phyloP scores from a whole-genome alignment of 2,888 invertebrate species.

The Luffia ferchaultella region DNA sequence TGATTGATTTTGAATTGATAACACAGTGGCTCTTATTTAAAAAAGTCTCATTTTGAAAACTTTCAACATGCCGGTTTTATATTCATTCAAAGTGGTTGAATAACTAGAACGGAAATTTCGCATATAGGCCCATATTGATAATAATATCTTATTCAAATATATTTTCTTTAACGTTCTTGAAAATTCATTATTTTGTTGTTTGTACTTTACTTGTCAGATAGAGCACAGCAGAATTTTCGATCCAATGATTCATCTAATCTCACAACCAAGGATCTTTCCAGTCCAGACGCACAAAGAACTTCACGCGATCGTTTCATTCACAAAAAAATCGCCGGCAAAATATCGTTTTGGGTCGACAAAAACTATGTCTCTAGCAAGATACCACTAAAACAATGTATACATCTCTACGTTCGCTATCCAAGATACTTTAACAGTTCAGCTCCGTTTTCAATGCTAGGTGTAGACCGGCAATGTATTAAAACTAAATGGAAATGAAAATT shows the following conservation, averaged over 20 bases:
- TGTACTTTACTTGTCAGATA: too few relatives aligned
- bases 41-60: too few relatives aligned
- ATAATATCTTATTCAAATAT: too few relatives aligned
- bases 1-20: too few relatives aligned
- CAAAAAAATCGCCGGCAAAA: constrained; percentile 29
- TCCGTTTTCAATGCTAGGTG: background rate
- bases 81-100: too few relatives aligned
- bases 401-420: background rate
- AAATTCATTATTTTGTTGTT: too few relatives aligned
- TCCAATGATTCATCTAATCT: constrained; percentile 39
- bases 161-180: too few relatives aligned
- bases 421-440: background rate
- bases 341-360: constrained; percentile 25
- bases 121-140: too few relatives aligned
- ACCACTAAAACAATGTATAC: background rate
- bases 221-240: background rate
- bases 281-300: constrained; percentile 28
- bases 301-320: constrained; percentile 25
- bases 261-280: constrained; percentile 22
- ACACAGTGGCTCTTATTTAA: too few relatives aligned
- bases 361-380: constrained; percentile 7
- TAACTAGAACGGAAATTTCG: too few relatives aligned
- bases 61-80: too few relatives aligned
- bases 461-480: background rate
- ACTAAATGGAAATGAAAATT: background rate